Percentiles rank a stretch among this genome's conserved stretches.
phyloP scores from a whole-genome alignment of 2,797 vertebrate genomes.

The Cossypha caffra region DNA sequence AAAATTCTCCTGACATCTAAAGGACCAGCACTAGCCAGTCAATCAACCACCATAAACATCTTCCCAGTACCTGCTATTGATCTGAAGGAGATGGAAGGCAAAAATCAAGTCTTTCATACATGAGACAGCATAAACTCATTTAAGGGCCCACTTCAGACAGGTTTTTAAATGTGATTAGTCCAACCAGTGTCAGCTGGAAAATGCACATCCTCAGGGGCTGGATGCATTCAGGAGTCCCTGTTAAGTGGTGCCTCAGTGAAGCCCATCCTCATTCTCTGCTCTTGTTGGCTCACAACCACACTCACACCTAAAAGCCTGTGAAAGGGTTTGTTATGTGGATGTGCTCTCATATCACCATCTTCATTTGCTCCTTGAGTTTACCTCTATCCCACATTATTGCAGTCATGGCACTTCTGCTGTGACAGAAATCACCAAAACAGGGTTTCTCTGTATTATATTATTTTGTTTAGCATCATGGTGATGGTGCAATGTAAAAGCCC shows the following conservation, averaged over 20 bases:
- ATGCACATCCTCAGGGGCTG: not conserved
- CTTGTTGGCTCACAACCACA: not conserved
- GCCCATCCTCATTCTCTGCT: not conserved
- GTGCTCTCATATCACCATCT: not conserved
- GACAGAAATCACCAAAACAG: constrained; percentile 33
- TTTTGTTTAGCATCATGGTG: constrained; percentile 26
- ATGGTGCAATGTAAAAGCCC: constrained; percentile 36
- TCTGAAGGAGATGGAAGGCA: not conserved
- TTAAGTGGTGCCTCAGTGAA: not conserved
- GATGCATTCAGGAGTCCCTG: not conserved
- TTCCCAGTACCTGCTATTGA: not conserved
- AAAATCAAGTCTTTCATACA: not conserved
- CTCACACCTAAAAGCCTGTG: not conserved
- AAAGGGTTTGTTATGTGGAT: not conserved
- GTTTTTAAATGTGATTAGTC: not conserved
- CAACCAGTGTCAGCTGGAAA: not conserved
- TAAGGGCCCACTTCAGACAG: not conserved
- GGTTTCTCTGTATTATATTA: constrained; percentile 38
- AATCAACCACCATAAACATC: not conserved
- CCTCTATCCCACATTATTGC: not conserved
- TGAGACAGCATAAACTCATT: not conserved
- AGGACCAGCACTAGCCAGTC: not conserved
- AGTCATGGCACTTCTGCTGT: not conserved
- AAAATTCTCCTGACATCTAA: not conserved
- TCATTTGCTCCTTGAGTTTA: not conserved